These are phyloP conservation scores for Alaudala cheleensis DNA, from an alignment of 2,113 vertebrate species.

Conservation along the genomic window DNA sequence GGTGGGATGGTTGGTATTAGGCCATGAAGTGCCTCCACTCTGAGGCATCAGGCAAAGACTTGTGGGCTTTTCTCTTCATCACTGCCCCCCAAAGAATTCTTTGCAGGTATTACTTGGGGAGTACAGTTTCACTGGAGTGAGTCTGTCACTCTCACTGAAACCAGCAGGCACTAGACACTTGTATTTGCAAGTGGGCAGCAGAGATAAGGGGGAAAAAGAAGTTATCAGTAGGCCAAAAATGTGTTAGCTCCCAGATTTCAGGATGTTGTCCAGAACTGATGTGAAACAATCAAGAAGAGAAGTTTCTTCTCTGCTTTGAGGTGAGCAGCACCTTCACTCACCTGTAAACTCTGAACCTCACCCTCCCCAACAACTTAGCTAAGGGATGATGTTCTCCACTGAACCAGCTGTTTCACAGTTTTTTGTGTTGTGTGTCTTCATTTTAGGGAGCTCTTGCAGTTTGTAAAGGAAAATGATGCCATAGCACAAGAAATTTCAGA, in stretches of 20 bases:
- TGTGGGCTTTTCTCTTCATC: background rate
- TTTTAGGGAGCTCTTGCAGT: constrained; percentile 88
- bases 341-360: background rate
- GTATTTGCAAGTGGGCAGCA: background rate
- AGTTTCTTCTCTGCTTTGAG: background rate
- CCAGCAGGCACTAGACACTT: background rate
- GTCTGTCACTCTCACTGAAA: background rate
- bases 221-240: background rate
- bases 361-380: background rate
- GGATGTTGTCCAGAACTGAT: background rate
- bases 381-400: background rate
- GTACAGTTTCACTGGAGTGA: background rate
- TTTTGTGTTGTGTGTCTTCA: background rate
- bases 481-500: constrained; percentile 85
- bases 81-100: background rate
- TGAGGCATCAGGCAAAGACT: background rate
- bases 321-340: background rate
- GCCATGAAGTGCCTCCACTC: background rate
- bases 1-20: background rate
- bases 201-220: background rate
- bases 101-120: background rate
- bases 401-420: background rate
- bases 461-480: constrained; percentile 91
- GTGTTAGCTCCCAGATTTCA: background rate
- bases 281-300: background rate